Percentiles rank a stretch among this genome's conserved stretches.
phyloP scores from a whole-genome alignment of 2,888 invertebrate species.

The Yponomeuta evonymella region DNA sequence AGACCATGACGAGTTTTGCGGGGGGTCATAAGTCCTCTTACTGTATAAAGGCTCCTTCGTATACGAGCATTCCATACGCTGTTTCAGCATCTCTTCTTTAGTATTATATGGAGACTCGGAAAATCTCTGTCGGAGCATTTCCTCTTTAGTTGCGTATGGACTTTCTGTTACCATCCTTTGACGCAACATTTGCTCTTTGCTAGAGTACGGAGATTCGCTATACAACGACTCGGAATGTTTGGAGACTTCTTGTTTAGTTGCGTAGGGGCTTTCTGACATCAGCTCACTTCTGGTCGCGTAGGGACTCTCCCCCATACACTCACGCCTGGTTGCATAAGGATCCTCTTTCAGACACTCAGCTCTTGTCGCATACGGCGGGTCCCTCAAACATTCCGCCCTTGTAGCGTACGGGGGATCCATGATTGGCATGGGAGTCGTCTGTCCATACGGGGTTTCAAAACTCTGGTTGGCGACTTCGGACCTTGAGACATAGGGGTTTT shows the following conservation, averaged over 20 bases:
- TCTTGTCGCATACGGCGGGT: slow-evolving; percentile 32
- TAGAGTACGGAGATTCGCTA: slow-evolving; percentile 64
- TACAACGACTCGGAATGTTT: slow-evolving; percentile 54
- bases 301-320: slow-evolving; percentile 17
- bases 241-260: slow-evolving; percentile 44
- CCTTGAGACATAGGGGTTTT: slow-evolving; percentile 59
- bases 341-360: slow-evolving; percentile 34
- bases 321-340: slow-evolving; percentile 18
- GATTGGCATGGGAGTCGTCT: slow-evolving; percentile 57
- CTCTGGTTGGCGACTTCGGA: slow-evolving; percentile 64
- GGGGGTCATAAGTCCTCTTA: slow-evolving; percentile 67
- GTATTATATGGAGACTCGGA: slow-evolving; percentile 71
- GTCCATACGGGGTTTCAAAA: slow-evolving; percentile 63
- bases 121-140: slow-evolving; percentile 69
- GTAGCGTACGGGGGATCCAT: slow-evolving; percentile 50
- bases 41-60: slow-evolving; percentile 59
- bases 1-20: slow-evolving; percentile 57
- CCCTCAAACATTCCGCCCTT: slow-evolving; percentile 16
- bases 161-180: slow-evolving; percentile 58
- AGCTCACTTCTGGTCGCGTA: slow-evolving; percentile 37
- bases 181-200: slow-evolving; percentile 64
- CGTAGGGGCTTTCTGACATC: slow-evolving; percentile 22
- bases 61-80: slow-evolving; percentile 52
- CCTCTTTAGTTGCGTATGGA: slow-evolving; percentile 68
- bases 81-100: slow-evolving; percentile 67